A percentile compares a stretch with the other conserved stretches of the same genome.
Evolutionary conservation across 2,113 vertebrate genomes (phyloP).

Genomic region (Mus musculus): DNA sequence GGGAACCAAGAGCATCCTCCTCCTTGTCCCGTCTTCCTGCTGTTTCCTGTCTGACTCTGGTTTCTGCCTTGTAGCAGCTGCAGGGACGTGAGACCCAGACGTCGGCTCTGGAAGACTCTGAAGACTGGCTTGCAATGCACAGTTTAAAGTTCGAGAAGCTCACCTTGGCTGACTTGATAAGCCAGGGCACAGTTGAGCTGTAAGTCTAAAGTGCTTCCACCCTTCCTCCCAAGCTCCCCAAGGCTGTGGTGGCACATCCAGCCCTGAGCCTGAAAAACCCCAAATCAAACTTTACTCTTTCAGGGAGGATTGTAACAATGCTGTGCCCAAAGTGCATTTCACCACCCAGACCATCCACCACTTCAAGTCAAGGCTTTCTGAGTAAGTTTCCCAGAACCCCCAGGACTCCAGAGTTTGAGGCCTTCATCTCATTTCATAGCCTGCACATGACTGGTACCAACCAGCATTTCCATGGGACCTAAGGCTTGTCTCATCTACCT

Average conservation of each 20-base stretch:
- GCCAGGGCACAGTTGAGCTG: constrained; percentile 72
- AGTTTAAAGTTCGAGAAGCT: constrained; percentile 85
- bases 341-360: constrained; percentile 70
- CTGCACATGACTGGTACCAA: background rate
- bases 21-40: fast-evolving
- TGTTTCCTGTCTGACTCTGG: background rate
- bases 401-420: background rate
- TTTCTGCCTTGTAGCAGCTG: constrained; percentile 75
- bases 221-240: too few species aligned
- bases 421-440: background rate
- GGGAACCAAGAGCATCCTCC: background rate
- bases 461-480: background rate
- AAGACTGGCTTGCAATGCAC: constrained; percentile 86
- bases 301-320: constrained; percentile 75
- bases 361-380: constrained; percentile 86
- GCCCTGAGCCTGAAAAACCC: background rate
- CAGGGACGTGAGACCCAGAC: constrained; percentile 33
- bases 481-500: background rate
- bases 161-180: constrained; percentile 85
- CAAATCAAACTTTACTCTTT: constrained; percentile 26
- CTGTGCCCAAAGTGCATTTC: constrained; percentile 79
- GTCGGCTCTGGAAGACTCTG: constrained; percentile 75
- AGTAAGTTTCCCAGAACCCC: constrained; percentile 81
- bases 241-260: fast-evolving
- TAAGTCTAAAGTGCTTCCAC: constrained; percentile 76